Evolutionary conservation across 2,888 invertebrate genomes (phyloP).

Genomic region (Philereme transversata): DNA sequence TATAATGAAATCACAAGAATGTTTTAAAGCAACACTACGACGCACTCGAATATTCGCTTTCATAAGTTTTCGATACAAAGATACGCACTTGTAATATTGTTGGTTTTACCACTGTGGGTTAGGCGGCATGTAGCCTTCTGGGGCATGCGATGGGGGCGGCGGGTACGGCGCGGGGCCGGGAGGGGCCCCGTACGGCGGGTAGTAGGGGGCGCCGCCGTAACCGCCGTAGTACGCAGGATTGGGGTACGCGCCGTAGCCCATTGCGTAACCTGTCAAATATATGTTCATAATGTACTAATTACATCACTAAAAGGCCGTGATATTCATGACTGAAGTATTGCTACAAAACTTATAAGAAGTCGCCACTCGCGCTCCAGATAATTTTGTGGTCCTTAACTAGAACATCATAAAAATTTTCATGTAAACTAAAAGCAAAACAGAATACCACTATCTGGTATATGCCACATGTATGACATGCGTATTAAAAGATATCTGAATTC

Average conservation of each 20-base stretch:
- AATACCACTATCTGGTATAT: no score
- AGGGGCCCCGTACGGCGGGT: conserved; percentile 69
- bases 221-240: conserved; percentile 82
- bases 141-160: conserved; percentile 51
- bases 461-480: no score
- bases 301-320: no score
- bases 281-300: not conserved
- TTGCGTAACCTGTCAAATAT: conserved; percentile 63
- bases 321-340: no score
- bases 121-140: conserved; percentile 67
- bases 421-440: no score
- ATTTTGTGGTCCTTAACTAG: no score
- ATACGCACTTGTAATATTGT: conserved; percentile 20
- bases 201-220: conserved; percentile 80
- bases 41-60: conserved; percentile 38
- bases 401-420: no score
- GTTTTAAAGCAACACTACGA: conserved; percentile 52
- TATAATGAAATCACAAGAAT: conserved; percentile 37
- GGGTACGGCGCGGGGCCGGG: conserved; percentile 49
- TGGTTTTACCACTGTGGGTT: conserved; percentile 72
- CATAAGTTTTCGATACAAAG: conserved; percentile 27
- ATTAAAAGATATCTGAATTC: no score
- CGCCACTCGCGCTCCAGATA: no score
- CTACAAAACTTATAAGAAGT: no score
- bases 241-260: conserved; percentile 73